Conservation (phyloP, 2,888 invertebrate genomes). For the Eledona agricola region DNA sequence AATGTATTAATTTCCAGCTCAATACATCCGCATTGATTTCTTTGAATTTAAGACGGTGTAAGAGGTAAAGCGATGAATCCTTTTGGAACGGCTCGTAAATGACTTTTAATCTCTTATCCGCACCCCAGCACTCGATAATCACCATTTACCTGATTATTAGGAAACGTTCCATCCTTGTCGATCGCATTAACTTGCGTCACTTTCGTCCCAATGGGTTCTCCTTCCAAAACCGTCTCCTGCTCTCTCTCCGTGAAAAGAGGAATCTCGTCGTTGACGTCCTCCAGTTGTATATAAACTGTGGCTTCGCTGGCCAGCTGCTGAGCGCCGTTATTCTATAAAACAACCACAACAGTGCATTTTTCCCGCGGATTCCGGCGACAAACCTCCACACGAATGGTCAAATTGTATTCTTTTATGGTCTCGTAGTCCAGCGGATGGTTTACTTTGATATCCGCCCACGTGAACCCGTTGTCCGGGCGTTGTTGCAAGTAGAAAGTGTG, state of each 20-base stretch:
- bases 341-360: slow-evolving; percentile 2
- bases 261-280: slow-evolving; percentile 97
- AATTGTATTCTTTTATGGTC: slow-evolving; percentile 93
- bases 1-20: no score
- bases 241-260: slow-evolving; percentile 95
- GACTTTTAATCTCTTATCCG: slow-evolving; percentile 14
- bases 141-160: slow-evolving; percentile 85
- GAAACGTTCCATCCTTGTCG: slow-evolving; percentile 94
- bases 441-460: slow-evolving; percentile 96
- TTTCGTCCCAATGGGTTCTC: slow-evolving; percentile 93
- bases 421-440: slow-evolving; percentile 96
- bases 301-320: slow-evolving; percentile 95
- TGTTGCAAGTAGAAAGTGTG: slow-evolving; percentile 96
- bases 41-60: no score
- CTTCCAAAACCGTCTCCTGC: slow-evolving; percentile 94
- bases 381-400: slow-evolving; percentile 95
- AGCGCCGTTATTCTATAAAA: slow-evolving; percentile 87
- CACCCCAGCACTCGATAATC: slow-evolving; percentile 28
- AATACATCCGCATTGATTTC: slow-evolving; percentile 1
- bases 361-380: slow-evolving; percentile 3
- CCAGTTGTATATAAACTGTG: slow-evolving; percentile 90
- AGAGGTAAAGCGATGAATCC: slow-evolving; percentile 19
- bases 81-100: slow-evolving; percentile 15
- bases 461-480: slow-evolving; percentile 89
- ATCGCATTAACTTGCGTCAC: slow-evolving; percentile 96